phyloP scores from a whole-genome alignment of 2,113 vertebrate species.

The Pelecanus crispus region DNA sequence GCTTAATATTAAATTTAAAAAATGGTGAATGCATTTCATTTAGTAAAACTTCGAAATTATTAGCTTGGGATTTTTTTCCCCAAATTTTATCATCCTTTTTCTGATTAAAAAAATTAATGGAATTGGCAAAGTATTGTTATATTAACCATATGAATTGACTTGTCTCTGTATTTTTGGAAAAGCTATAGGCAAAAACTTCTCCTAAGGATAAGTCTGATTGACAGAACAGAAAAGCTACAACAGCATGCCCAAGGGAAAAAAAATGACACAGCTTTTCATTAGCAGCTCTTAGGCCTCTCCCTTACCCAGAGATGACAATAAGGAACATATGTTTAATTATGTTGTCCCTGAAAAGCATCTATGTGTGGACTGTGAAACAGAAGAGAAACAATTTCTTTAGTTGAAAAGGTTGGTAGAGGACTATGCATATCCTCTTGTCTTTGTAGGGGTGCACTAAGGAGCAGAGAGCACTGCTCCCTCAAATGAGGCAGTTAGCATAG shows the following conservation, averaged over 20 bases:
- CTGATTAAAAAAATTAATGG: neutral
- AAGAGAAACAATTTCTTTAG: neutral
- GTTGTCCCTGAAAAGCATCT: neutral
- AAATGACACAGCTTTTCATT: fast-evolving
- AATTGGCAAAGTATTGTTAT: neutral
- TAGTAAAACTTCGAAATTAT: neutral
- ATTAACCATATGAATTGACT: neutral
- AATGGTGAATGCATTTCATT: neutral
- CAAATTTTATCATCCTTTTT: neutral
- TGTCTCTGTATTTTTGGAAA: neutral
- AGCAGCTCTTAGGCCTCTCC: neutral
- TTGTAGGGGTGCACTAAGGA: neutral
- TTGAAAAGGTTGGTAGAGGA: neutral
- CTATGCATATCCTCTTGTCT: neutral
- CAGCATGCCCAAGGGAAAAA: neutral
- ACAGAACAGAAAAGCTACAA: neutral
- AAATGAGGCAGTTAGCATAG: neutral
- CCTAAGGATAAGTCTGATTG: neutral
- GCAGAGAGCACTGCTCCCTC: neutral
- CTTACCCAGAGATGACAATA: neutral
- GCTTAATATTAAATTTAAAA: neutral
- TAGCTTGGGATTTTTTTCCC: neutral
- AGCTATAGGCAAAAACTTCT: neutral
- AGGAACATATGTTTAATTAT: neutral
- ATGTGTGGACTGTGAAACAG: neutral